A percentile compares a stretch with the other conserved stretches of the same genome.
phyloP scores from a whole-genome alignment of 2,113 vertebrate species.

The Scomber colias region DNA sequence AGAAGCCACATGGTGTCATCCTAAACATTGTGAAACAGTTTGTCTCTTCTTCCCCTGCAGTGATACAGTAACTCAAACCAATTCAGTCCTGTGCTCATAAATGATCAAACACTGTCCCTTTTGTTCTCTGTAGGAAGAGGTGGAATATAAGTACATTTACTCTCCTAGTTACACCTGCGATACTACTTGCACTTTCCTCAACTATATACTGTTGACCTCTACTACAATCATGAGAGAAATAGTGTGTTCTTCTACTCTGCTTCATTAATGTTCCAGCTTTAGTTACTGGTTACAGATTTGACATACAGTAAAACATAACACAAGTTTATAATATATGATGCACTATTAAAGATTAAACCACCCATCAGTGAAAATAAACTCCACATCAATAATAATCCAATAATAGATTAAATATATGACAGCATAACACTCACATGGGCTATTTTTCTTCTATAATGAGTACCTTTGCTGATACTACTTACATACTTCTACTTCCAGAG shows the following conservation, averaged over 20 bases:
- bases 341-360: not conserved
- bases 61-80: too few relatives aligned
- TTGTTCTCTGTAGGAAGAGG: not conserved
- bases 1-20: conserved; percentile 54
- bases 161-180: too few relatives aligned
- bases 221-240: not conserved
- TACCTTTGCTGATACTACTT: not conserved
- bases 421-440: not conserved
- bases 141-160: not conserved
- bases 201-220: not conserved
- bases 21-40: conserved; percentile 7
- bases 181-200: too few relatives aligned
- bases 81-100: not conserved
- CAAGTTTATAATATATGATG: too few relatives aligned
- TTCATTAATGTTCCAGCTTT: not conserved
- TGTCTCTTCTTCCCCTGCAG: not conserved
- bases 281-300: not conserved
- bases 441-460: not conserved
- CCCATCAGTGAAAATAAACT: not conserved
- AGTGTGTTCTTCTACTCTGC: not conserved
- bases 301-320: not conserved
- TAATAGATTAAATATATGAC: not conserved
- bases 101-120: not conserved
- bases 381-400: too few relatives aligned
- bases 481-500: too few relatives aligned